Conservation (phyloP, 2,113 vertebrate species). For the Chitala chitala region DNA sequence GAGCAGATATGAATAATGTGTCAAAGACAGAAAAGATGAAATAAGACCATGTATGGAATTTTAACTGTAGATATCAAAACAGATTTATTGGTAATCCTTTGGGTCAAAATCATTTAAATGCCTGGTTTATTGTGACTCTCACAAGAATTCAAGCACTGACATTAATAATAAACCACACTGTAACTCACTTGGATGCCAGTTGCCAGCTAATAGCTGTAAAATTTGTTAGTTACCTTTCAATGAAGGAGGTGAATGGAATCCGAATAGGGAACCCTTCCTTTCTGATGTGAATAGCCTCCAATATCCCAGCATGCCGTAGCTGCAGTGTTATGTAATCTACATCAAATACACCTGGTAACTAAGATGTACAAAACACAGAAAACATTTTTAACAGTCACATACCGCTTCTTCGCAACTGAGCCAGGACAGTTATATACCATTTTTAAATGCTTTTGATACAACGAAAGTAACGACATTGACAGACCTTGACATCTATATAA, state of each 20-base stretch:
- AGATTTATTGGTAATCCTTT: too few species aligned
- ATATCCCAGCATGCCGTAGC: constrained; percentile 71
- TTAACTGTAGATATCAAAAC: background rate
- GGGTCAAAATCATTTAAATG: too few species aligned
- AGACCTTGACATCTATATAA: background rate
- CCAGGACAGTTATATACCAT: background rate
- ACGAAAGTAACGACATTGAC: background rate
- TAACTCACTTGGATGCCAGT: background rate
- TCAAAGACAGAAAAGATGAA: background rate
- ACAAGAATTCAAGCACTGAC: too few species aligned
- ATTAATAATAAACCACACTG: too few species aligned
- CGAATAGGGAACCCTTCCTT: constrained; percentile 76
- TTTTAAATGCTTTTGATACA: too few species aligned
- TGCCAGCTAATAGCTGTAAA: background rate
- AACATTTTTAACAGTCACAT: background rate
- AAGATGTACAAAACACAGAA: constrained; percentile 14
- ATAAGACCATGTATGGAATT: background rate
- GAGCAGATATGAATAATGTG: background rate
- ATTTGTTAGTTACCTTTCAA: constrained; percentile 63
- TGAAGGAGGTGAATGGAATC: constrained; percentile 67
- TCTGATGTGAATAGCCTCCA: constrained; percentile 71
- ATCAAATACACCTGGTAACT: constrained; percentile 81
- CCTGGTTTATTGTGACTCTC: too few species aligned
- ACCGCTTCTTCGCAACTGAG: background rate
- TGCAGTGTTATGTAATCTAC: constrained; percentile 74